Conservation (phyloP, 2,113 vertebrate species). For the Tangachromis dhanisi region DNA sequence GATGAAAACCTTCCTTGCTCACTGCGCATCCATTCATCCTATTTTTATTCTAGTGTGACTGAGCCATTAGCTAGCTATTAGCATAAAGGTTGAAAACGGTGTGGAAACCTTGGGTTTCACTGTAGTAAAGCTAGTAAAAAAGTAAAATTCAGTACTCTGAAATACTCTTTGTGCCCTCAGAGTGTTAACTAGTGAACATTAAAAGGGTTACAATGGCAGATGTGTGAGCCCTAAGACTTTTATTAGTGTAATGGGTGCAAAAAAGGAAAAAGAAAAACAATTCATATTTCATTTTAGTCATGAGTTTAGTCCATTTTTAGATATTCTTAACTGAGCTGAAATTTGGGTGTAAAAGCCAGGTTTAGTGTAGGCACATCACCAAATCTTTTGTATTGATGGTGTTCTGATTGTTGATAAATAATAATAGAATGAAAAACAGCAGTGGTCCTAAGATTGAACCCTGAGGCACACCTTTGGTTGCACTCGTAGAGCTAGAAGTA, state of each 20-base stretch:
- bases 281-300: neutral
- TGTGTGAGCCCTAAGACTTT: neutral
- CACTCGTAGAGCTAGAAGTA: neutral
- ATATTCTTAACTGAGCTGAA: neutral
- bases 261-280: neutral
- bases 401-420: neutral
- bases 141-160: neutral
- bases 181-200: fast-evolving
- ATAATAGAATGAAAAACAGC: neutral
- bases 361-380: fast-evolving
- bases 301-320: neutral
- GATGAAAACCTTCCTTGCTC: neutral
- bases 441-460: neutral
- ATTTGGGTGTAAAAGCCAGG: fast-evolving
- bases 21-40: neutral
- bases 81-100: neutral
- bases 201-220: neutral
- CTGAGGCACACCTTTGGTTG: neutral
- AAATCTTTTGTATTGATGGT: neutral
- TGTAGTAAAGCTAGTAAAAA: neutral
- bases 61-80: neutral
- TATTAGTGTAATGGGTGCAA: neutral
- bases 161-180: fast-evolving
- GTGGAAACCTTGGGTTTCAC: neutral
- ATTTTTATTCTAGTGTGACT: neutral